Evolutionary conservation across 2,797 vertebrate genomes (phyloP), one percentile per base, ranked within the genome.

Genomic region (Basileuterus tristriatus): DNA sequence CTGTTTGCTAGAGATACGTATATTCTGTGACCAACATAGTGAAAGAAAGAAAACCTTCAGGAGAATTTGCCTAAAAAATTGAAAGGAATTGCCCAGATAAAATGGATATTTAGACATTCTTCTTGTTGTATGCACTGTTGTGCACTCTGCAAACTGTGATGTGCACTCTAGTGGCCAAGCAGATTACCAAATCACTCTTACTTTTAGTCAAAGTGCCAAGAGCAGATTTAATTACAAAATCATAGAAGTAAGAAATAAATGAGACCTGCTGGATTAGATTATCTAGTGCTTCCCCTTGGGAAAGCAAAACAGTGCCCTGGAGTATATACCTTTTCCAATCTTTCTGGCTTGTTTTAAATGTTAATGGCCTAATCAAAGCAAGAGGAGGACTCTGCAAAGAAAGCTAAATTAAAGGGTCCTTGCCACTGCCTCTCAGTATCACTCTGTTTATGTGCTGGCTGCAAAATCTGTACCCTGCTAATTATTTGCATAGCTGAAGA

Each of bases 221-320:
- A 91, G 81, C 64, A 95, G 90, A 96, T 96, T 94, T 94, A 95
- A 95, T 96, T 96, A 97, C 78, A 89, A 86, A 95, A 93, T 96
- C 88, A 94, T 87, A 94, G 85, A 92, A 96, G 86, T 82, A 72
- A 90, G 85, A 90, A 96, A 94, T 77, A 91, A 94, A 90, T 79
- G 76, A 93, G 91, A 94, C 83, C 74, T 91, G 71, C 83, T 76
- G 77, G 92, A 93, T 97, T 96, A 96, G 85, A 94, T 96, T 93
- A 95, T 74, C 60, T 93, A 43, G 75, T 63, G 37, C 60, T 41
- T 83, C 55, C 80, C 79, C 32, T 30, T 22, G 55, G 83, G 91
- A 89, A 95, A 77, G 55, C 86, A 78, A 90, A 83, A 81, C 8
- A 59, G 63, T 60, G 69, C 93, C 93, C 77, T 75, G 46, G 91